phyloP scores from a whole-genome alignment of 37 sponge, comb jelly and placozoan species.

The Diacarnus erythraeanus region DNA sequence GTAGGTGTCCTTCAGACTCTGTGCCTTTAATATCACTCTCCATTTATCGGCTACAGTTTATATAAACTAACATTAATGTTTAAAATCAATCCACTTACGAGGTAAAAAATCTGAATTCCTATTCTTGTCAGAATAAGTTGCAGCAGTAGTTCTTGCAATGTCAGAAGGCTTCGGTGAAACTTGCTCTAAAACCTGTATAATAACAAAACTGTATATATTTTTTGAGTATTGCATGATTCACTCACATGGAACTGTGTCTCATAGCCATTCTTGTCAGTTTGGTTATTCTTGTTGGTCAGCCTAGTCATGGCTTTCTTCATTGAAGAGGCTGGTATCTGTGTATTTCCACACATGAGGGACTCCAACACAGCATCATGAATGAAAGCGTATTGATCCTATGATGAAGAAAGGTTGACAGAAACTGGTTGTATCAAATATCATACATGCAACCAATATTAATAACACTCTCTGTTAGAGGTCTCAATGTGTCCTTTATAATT shows the following conservation, averaged over 20 bases:
- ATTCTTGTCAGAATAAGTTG: constrained; percentile 21
- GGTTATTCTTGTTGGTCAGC: neutral
- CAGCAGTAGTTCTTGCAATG: constrained; percentile 2
- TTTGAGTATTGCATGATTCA: neutral
- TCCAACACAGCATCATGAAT: constrained; percentile 65
- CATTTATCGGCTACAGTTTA: constrained; percentile 20
- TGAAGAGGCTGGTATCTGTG: constrained; percentile 28
- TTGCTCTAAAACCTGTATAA: constrained; percentile 31
- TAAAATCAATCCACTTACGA: constrained; percentile 5
- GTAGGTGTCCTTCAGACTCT: constrained; percentile 15
- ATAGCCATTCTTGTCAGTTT: constrained; percentile 25
- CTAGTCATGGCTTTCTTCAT: constrained; percentile 11
- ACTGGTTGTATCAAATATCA: too few relatives aligned
- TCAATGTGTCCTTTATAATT: too few relatives aligned
- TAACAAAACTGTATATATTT: neutral
- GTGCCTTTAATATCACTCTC: constrained; percentile 24
- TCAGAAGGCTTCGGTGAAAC: constrained; percentile 32
- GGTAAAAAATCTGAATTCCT: constrained; percentile 40
- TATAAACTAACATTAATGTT: neutral
- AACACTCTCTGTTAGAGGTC: too few relatives aligned
- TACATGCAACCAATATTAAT: too few relatives aligned
- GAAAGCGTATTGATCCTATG: constrained; percentile 69
- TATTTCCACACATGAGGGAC: constrained; percentile 46
- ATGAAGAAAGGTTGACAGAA: too few relatives aligned
- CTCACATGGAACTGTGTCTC: constrained; percentile 56